Evolutionary conservation across 2,888 invertebrate genomes (phyloP).

Genomic region (Dilophus febrilis): DNA sequence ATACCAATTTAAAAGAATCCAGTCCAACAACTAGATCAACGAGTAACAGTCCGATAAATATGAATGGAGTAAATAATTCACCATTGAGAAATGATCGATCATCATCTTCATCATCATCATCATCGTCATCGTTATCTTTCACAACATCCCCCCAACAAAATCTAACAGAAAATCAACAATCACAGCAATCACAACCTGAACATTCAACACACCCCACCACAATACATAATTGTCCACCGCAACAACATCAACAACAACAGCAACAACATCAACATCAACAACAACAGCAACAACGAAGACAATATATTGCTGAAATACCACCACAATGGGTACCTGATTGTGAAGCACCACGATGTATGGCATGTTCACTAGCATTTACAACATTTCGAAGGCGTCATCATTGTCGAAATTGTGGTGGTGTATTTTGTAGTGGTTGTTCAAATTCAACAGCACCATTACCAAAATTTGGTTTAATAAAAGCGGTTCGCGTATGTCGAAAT

Average conservation of each 20-base stretch:
- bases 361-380: constrained; percentile 82
- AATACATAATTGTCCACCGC: too few species aligned
- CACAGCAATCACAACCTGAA: too few species aligned
- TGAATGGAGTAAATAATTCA: constrained; percentile 16
- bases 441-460: constrained; percentile 84
- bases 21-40: constrained; percentile 20
- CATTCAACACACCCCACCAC: too few species aligned
- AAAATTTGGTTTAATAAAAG: constrained; percentile 79
- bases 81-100: constrained; percentile 2
- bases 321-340: constrained; percentile 94
- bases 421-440: constrained; percentile 89
- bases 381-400: constrained; percentile 91
- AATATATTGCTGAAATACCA: constrained; percentile 28
- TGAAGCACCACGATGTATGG: constrained; percentile 80
- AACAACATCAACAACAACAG: too few species aligned
- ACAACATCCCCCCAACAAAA: neutral
- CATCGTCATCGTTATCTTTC: neutral
- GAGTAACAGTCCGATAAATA: constrained; percentile 22
- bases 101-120: neutral
- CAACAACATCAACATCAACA: constrained; percentile 12
- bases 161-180: too few species aligned
- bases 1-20: constrained; percentile 10
- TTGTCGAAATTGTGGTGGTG: constrained; percentile 88
- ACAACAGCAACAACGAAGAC: constrained; percentile 6
- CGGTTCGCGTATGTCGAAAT: constrained; percentile 73